phyloP scores from a whole-genome alignment of 2,888 invertebrate species.

The Tenthredo amoena region DNA sequence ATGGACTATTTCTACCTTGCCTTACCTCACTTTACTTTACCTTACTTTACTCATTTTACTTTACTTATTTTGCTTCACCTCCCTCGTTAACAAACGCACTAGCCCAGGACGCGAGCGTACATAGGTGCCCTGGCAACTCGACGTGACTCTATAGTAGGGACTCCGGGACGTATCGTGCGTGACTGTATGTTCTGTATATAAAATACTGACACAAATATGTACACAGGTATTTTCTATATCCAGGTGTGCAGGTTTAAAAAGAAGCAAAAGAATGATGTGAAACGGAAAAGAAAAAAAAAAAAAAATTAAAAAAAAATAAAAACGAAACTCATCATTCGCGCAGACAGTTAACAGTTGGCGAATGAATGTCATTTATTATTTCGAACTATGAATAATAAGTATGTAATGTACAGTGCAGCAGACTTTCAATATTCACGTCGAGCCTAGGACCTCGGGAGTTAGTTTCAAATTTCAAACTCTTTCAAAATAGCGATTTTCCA shows the following conservation, averaged over 20 bases:
- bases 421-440: background rate
- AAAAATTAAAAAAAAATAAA: background rate
- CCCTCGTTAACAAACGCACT: constrained; percentile 36
- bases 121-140: constrained; percentile 32
- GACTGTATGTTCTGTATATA: constrained; percentile 5
- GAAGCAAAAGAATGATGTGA: background rate
- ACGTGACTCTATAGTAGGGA: constrained; percentile 13
- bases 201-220: constrained; percentile 1
- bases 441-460: constrained; percentile 15
- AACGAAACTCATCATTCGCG: background rate
- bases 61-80: background rate
- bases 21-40: background rate
- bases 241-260: background rate
- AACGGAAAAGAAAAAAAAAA: background rate
- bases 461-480: constrained; percentile 32
- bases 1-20: constrained; percentile 23
- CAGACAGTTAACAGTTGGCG: background rate
- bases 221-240: background rate
- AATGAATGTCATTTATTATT: constrained; percentile 9
- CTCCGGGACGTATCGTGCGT: constrained; percentile 8
- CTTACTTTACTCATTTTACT: background rate
- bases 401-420: background rate
- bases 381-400: background rate
- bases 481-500: constrained; percentile 8
- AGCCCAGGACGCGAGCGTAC: constrained; percentile 25